Conservation (phyloP, 2,113 vertebrate genomes). For the Paramormyrops kingsleyae region DNA sequence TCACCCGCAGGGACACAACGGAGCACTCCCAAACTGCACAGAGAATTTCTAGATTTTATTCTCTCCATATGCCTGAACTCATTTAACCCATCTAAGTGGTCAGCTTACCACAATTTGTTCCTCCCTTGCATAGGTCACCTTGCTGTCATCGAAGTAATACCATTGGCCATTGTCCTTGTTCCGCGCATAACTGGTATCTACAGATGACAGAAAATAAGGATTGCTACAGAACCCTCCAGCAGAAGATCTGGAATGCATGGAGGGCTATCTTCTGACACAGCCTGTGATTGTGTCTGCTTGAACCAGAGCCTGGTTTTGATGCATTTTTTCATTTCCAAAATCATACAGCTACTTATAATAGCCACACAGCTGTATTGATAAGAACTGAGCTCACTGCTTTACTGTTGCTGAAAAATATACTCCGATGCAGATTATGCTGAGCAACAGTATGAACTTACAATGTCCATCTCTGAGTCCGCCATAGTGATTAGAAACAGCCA, state of each 20-base stretch:
- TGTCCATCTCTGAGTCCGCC: constrained; percentile 80
- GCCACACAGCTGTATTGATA: neutral
- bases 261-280: neutral
- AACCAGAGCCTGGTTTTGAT: neutral
- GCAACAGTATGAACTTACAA: constrained; percentile 53
- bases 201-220: neutral
- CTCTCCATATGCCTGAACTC: neutral
- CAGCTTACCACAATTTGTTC: constrained; percentile 71
- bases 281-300: neutral
- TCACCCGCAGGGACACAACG: neutral
- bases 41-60: neutral
- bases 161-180: constrained; percentile 81
- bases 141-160: constrained; percentile 82
- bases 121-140: constrained; percentile 69
- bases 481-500: constrained; percentile 82
- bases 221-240: neutral
- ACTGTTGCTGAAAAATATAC: neutral
- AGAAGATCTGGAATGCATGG: neutral
- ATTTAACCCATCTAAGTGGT: neutral
- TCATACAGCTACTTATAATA: neutral
- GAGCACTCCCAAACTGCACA: neutral
- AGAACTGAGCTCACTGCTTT: neutral
- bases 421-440: neutral
- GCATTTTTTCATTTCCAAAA: neutral
- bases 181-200: constrained; percentile 75